Conservation (phyloP, 1,140 invertebrate species). For the Littorina saxatilis region DNA sequence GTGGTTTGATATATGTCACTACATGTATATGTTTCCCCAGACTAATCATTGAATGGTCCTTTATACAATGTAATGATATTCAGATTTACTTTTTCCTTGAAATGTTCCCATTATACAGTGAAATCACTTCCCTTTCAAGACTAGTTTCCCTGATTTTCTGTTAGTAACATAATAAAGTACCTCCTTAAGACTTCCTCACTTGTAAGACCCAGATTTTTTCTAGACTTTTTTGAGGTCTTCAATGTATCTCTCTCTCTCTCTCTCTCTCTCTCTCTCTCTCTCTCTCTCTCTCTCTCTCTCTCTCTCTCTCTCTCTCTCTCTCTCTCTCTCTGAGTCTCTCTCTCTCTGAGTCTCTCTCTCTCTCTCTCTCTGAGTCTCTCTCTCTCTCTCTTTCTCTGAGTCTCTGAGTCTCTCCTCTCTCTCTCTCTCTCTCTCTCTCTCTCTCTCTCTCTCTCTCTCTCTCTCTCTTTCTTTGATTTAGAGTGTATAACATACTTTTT, state of each 20-base stretch:
- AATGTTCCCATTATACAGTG: too few relatives aligned
- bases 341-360: background rate
- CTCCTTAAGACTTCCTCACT: too few relatives aligned
- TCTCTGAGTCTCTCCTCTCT: background rate
- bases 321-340: background rate
- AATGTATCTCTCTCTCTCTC: background rate
- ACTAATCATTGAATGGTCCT: too few relatives aligned
- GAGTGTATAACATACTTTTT: background rate
- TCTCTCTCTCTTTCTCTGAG: background rate
- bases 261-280: background rate
- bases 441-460: background rate
- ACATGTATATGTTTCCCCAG: too few relatives aligned
- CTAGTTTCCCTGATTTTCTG: too few relatives aligned
- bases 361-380: background rate
- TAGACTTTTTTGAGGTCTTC: too few relatives aligned
- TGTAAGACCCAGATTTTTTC: too few relatives aligned
- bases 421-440: background rate
- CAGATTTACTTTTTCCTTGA: too few relatives aligned
- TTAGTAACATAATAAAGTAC: too few relatives aligned
- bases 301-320: background rate
- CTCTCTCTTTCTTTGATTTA: background rate
- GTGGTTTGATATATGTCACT: too few relatives aligned
- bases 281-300: background rate
- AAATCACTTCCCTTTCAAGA: too few relatives aligned
- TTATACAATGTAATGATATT: too few relatives aligned